A percentile compares a stretch with the other conserved stretches of the same genome.
Conservation (phyloP, 2,888 invertebrate genomes). For the Catocala fraxini region DNA sequence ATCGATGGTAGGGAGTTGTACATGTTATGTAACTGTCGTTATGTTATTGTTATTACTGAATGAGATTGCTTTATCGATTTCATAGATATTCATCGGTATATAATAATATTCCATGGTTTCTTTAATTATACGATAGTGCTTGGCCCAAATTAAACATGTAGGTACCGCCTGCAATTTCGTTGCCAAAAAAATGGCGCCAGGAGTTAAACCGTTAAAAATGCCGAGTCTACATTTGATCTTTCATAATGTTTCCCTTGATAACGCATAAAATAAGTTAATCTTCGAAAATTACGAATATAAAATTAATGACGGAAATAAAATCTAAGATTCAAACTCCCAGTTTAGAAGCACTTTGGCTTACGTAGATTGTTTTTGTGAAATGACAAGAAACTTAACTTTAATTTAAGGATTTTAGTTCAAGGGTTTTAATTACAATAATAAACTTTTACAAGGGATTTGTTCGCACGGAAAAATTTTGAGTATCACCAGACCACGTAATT, state of each 20-base stretch:
- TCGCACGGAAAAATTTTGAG: too few relatives aligned
- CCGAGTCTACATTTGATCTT: not conserved
- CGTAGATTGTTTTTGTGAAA: constrained; percentile 13
- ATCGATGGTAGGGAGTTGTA: too few relatives aligned
- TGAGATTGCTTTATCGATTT: too few relatives aligned
- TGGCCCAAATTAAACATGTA: too few relatives aligned
- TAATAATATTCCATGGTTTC: too few relatives aligned
- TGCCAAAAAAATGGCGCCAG: not conserved
- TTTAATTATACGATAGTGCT: too few relatives aligned
- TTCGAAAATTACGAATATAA: constrained; percentile 13
- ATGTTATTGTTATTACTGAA: too few relatives aligned
- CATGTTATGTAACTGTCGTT: too few relatives aligned
- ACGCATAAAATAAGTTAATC: constrained; percentile 9
- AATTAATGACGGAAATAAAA: constrained; percentile 15
- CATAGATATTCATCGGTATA: too few relatives aligned
- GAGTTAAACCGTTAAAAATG: constrained; percentile 1
- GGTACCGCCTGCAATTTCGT: not conserved
- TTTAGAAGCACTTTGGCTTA: constrained; percentile 6
- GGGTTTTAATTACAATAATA: not conserved
- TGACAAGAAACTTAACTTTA: constrained; percentile 1
- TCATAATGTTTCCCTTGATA: constrained; percentile 9
- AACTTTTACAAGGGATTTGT: too few relatives aligned
- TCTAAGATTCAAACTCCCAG: constrained; percentile 10
- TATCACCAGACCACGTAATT: too few relatives aligned
- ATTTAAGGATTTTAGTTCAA: not conserved